Base-by-base conservation (phyloP, 2,797 vertebrate genomes). In the Acropternis orthonyx region DNA sequence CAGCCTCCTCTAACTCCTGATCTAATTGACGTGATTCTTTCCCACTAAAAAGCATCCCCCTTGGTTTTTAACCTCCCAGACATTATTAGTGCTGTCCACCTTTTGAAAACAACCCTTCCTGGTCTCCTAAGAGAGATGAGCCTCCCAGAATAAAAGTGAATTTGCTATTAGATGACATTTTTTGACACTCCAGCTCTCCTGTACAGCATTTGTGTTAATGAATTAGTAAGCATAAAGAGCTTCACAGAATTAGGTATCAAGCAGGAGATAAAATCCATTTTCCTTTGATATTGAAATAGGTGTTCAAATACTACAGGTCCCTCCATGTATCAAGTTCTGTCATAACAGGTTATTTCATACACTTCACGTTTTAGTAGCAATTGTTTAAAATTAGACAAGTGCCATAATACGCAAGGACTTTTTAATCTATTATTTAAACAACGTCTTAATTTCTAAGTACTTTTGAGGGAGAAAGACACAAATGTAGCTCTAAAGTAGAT, bases 221-320 rank as follows among this genome's bases (percentile, higher is more conserved):
- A 96, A 94, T 92, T 92, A 73, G 71, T 44, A 67, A 95, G 71
- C 79, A 74, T 32, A 85, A 85, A 88, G 80, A 90, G 79, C 67
- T 71, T 82, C 85, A 79, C 20, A 76, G 85, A 85, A 73, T 46
- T 76, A 69, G 63, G 79, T 46, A 92, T 81, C 59, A 84, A 93
- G 71, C 55, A 85, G 88, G 55, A 88, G 67, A 75, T 59, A 94
- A 95, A 93, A 90, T 46, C 32, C 48, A 36, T 7, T 78, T 84
- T 81, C 62, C 77, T 95, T 92, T 96, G 85, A 95, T 95, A 87
- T 74, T 88, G 92, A 95, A 92, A 96, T 66, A 75, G 66, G 52
- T 89, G 66, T 67, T 96, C 85, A 81, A 58, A 67, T 82, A 62
- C 59, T 92, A 87, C 85, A 88, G 85, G 69, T 49, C 36, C 72